A percentile compares a stretch with the other conserved stretches of the same genome.
Conservation (phyloP, 2,888 invertebrate genomes). For the Ptilodon capucinus region DNA sequence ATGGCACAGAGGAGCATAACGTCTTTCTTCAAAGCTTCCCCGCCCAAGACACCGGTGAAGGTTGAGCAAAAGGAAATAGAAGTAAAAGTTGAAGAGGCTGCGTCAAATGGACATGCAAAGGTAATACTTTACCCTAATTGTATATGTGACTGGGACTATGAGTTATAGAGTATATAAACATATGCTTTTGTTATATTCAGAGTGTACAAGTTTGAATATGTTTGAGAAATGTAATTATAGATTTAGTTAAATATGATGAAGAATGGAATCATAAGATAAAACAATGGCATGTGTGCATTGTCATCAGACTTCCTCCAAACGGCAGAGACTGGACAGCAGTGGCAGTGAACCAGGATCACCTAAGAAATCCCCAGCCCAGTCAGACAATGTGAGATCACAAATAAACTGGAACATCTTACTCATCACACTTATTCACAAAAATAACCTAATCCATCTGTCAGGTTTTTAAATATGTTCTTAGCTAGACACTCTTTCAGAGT, state of each 20-base stretch:
- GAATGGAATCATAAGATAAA: background rate
- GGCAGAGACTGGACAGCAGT: constrained; percentile 59
- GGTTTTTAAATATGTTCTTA: too few relatives aligned
- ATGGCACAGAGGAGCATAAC: constrained; percentile 77
- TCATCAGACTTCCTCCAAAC: constrained; percentile 54
- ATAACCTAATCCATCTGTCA: too few relatives aligned
- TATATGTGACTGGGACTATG: too few relatives aligned
- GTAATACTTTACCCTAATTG: constrained; percentile 22
- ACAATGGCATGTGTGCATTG: background rate
- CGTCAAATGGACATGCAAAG: constrained; percentile 33
- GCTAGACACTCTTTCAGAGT: too few relatives aligned
- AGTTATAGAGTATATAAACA: too few relatives aligned
- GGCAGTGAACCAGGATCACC: constrained; percentile 48
- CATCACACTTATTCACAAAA: too few relatives aligned
- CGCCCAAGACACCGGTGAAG: constrained; percentile 45
- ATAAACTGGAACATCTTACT: too few relatives aligned
- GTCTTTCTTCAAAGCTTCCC: constrained; percentile 69
- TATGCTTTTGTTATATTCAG: too few relatives aligned
- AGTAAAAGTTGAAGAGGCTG: constrained; percentile 9
- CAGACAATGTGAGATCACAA: constrained; percentile 43
- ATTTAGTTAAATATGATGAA: background rate
- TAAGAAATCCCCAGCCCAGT: constrained; percentile 23
- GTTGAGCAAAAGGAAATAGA: constrained; percentile 14
- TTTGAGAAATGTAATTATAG: too few relatives aligned
- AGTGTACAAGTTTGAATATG: too few relatives aligned